These are phyloP conservation scores for Danaus chrysippus DNA, from an alignment of 2,888 invertebrate species.

Conservation along the genomic window DNA sequence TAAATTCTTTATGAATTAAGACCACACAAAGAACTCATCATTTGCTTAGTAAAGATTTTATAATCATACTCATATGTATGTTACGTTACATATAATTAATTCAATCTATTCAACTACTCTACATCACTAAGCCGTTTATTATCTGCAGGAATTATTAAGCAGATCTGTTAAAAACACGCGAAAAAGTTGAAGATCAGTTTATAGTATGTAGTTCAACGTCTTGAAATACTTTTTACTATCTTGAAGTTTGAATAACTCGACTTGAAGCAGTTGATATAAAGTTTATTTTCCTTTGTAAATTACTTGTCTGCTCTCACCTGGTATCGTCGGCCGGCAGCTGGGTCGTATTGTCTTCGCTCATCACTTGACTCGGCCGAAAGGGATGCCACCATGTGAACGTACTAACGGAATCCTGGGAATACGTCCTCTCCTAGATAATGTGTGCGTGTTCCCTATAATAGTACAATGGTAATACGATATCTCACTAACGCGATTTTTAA, in stretches of 20 bases:
- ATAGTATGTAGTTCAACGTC: slow-evolving; percentile 37
- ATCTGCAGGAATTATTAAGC: slow-evolving; percentile 58
- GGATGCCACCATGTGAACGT: slow-evolving; percentile 68
- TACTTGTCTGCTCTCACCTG: slow-evolving; percentile 57
- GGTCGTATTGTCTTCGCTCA: slow-evolving; percentile 59
- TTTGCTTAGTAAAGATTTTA: not conserved
- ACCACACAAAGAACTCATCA: no score
- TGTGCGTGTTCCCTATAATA: slow-evolving; percentile 33
- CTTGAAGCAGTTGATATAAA: slow-evolving; percentile 29
- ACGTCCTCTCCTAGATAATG: slow-evolving; percentile 56
- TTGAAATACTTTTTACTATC: slow-evolving; percentile 41
- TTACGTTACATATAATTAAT: not conserved
- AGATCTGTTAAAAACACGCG: slow-evolving; percentile 37
- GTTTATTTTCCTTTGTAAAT: slow-evolving; percentile 37
- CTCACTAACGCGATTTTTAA: slow-evolving; percentile 14
- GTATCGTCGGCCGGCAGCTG: slow-evolving; percentile 55
- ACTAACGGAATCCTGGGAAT: slow-evolving; percentile 66
- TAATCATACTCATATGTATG: not conserved
- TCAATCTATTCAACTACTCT: slow-evolving; percentile 54
- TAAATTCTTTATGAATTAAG: no score
- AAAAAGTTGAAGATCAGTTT: slow-evolving; percentile 47
- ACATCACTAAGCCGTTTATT: slow-evolving; percentile 70
- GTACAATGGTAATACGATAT: slow-evolving; percentile 63
- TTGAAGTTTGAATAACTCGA: slow-evolving; percentile 20
- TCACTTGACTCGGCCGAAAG: slow-evolving; percentile 76